Evolutionary conservation across 2,113 vertebrate species (phyloP).

Genomic region (Takifugu flavidus): DNA sequence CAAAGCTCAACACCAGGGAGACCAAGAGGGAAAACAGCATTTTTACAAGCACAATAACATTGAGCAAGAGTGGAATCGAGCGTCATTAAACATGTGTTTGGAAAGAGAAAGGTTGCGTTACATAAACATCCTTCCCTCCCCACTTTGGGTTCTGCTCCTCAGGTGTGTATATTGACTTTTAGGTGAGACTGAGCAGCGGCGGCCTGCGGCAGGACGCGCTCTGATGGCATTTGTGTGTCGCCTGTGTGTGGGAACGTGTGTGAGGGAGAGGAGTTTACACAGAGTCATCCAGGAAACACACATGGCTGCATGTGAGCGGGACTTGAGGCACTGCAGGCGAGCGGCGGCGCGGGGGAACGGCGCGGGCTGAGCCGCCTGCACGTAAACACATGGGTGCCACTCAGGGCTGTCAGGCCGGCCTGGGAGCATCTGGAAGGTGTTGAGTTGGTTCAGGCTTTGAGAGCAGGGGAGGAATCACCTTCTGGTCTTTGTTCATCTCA

Average conservation of each 20-base stretch:
- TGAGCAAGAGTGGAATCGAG: constrained; percentile 51
- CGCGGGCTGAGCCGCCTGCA: constrained; percentile 2
- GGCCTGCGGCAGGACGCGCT: constrained; percentile 28
- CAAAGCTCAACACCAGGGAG: constrained; percentile 54
- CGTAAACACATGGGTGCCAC: constrained; percentile 39
- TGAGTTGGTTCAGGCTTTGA: constrained; percentile 62
- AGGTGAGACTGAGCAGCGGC: constrained; percentile 35
- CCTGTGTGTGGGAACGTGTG: constrained; percentile 36
- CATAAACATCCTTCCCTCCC: constrained; percentile 47
- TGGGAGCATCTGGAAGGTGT: constrained; percentile 56
- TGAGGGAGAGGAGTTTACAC: constrained; percentile 49
- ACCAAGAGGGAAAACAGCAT: constrained; percentile 51
- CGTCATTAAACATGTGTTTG: constrained; percentile 45
- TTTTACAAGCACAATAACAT: constrained; percentile 58
- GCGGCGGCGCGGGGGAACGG: constrained; percentile 36
- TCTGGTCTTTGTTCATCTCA: constrained; percentile 45
- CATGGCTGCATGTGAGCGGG: constrained; percentile 53
- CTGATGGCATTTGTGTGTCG: constrained; percentile 26
- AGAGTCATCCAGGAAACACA: constrained; percentile 56
- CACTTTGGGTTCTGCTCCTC: constrained; percentile 20
- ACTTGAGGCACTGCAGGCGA: constrained; percentile 54
- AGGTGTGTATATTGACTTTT: constrained; percentile 34
- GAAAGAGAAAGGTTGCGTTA: constrained; percentile 52
- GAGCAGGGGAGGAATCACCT: constrained; percentile 51
- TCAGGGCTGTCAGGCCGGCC: constrained; percentile 35